Evolutionary conservation across 2,113 vertebrate species (phyloP).

Genomic region (Myotis davidii): DNA sequence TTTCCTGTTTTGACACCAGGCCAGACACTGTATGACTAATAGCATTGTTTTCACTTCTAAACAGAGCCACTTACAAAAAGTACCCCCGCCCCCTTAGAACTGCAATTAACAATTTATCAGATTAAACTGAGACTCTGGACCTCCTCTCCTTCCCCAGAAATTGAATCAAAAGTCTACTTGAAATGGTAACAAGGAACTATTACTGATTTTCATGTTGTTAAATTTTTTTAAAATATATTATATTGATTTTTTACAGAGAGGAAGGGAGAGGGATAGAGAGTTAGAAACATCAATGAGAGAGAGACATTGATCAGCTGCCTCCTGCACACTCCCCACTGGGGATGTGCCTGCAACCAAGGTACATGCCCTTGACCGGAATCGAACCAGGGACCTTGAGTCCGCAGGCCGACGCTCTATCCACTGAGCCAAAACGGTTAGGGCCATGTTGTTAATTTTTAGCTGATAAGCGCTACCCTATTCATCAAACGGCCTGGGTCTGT

Average conservation of each 20-base stretch:
- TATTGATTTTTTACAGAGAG: no score
- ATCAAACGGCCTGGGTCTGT: not conserved
- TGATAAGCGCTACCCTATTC: constrained; percentile 12
- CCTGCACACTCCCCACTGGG: no score
- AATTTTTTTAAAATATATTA: no score
- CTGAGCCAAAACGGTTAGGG: no score
- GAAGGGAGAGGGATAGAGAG: no score
- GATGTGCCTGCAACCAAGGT: no score
- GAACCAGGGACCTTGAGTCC: no score
- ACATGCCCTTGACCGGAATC: no score
- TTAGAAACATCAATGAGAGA: no score
- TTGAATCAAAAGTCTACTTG: constrained; percentile 59
- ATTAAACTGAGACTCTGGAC: constrained; percentile 46
- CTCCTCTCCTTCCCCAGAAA: constrained; percentile 32
- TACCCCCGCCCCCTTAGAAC: not conserved
- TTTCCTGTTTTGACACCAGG: constrained; percentile 55
- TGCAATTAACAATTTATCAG: constrained; percentile 66
- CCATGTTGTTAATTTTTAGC: constrained; percentile 30
- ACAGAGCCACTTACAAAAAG: constrained; percentile 51
- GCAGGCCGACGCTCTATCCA: no score
- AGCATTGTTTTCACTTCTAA: constrained; percentile 62
- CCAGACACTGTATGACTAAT: constrained; percentile 48
- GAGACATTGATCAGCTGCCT: no score
- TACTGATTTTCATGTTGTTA: constrained; percentile 13
- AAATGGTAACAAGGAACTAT: constrained; percentile 23